Evolutionary conservation across 2,888 invertebrate genomes (phyloP), one percentile per base, ranked within the genome.

Genomic region (Micoletzkya japonica): DNA sequence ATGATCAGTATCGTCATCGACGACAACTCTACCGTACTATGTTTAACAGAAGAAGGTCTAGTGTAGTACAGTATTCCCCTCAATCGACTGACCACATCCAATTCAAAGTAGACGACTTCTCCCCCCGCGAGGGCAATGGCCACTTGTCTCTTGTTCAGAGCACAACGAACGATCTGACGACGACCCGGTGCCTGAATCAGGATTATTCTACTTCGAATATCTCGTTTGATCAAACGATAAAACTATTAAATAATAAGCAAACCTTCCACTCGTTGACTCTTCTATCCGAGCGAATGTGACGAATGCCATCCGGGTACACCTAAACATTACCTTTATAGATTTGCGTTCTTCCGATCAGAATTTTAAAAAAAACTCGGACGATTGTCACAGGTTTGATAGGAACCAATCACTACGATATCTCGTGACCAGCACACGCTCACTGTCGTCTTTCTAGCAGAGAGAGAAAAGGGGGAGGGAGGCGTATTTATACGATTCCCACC

Each of bases 61-160:
- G n/a, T n/a, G n/a, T n/a, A n/a, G n/a, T n/a, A n/a, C n/a, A n/a
- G n/a, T n/a, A n/a, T n/a, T n/a, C n/a, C n/a, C n/a, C n/a, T 14
- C 10, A 44, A 44, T 10, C 44, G 24, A 89, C 92, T 91, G 90
- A 95, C 95, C 79, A 94, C 92, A 87, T 98, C 97, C 95, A 98
- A 94, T 89, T 98, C 97, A 87, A 98, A 98, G 88, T 97, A 98
- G 56, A 98, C 95, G 73, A 99, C 89, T 88, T 98, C 98, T 20
- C 79, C 81, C 1, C 96, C 97, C 49, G 94, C 93, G 58, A 99
- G 88, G 1, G 98, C 96, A 76, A 98, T 97, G 0, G 97, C 96
- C 37, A 98, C 96, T 89, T 98, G 98, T 73, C 96, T 90, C 86
- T 95, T 94, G 88, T 98, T 99, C 26, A 99, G 94, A 0, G 98